Evolutionary conservation across 2,797 vertebrate species (phyloP), one percentile per base, ranked within the genome.

Genomic region (Macropus fuliginosus): DNA sequence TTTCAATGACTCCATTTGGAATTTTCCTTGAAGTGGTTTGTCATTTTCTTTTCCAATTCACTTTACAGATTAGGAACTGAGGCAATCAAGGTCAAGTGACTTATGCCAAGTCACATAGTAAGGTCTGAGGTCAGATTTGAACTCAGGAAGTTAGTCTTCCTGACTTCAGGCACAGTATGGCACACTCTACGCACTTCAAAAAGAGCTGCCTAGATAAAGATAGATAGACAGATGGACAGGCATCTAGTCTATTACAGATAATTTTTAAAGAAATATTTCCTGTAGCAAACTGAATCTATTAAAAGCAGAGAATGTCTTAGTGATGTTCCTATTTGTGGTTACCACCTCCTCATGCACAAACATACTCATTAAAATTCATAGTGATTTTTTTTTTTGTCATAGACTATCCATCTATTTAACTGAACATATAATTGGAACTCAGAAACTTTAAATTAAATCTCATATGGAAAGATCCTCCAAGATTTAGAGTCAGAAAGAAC

Each of bases 391-490:
- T 46, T 52, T 18, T 24, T 24, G 14, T 93, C 89, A 55, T 57
- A 56, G 40, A 28, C 18, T 46, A 54, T 40, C 50, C 18, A 92
- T 91, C 50, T 57, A 81, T 12, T 94, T 27, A 93, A 50, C 14
- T 46, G 34, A 91, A 0, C 57, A 55, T 90, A 91, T 91, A 94
- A 92, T 56, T 52, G 50, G 91, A 13, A 94, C 59, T 95, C 21
- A 52, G 55, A 94, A 94, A 95, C 87, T n/a, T 31, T 50, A 92
- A 94, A 56, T 57, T 56, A 21, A 46, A 27, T 94, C 92, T 90
- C 91, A 74, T 3, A 1, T 1, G 8, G 16, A 40, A 18, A 74
- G n/a, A 74, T 18, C n/a, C 57, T 9, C 18, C 6, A 24, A 24
- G n/a, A 40, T 40, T 74, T 74, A 74, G 16, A 74, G 6, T 40